Evolutionary conservation across 2,113 vertebrate species (phyloP), one percentile per base, ranked within the genome.

Genomic region (Gasterosteus nipponicus): DNA sequence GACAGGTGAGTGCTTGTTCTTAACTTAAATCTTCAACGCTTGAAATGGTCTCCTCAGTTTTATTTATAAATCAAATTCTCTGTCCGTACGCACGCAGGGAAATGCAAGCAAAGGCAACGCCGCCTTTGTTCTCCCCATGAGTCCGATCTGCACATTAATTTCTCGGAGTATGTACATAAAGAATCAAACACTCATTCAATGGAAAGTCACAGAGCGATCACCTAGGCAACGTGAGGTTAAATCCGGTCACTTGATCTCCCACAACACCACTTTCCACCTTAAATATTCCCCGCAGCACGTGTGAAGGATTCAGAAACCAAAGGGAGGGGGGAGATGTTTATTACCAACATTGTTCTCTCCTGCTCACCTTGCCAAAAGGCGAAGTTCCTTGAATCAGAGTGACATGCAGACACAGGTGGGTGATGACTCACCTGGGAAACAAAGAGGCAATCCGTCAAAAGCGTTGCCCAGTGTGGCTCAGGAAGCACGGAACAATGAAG

Each of bases 371-470:
- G 98, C 97, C 97, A 99, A 92, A 99, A 99, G 85, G 95, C 94
- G 93, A 99, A 99, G 93, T 98, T 98, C 94, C 94, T 97, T 65
- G 98, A 99, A 93, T 98, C 98, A 90, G 96, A 95, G 93, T 99
- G 98, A 92, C 98, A 99, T 82, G 97, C 96, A 69, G 98, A 99
- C 90, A 99, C 95, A 85, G 98, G 98, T 77, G 98, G 98, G 91
- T 99, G 98, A 91, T 99, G 98, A 94, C 98, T 99, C 93, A 99
- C 98, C 98, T 99, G 69, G 41, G 26, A 75, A 56, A 75, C 1
- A 18, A 31, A 73, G 11, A 18, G 16, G 12, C 1, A 9, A 9
- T 26, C 70, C 46, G 53, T 75, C 6, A 67, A 70, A 65, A 54
- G 0, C 1, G 58, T 77, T 39, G 5, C 26, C 51, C 11, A 69